Conservation (phyloP, 2,888 invertebrate genomes). For the Acronicta psi region DNA sequence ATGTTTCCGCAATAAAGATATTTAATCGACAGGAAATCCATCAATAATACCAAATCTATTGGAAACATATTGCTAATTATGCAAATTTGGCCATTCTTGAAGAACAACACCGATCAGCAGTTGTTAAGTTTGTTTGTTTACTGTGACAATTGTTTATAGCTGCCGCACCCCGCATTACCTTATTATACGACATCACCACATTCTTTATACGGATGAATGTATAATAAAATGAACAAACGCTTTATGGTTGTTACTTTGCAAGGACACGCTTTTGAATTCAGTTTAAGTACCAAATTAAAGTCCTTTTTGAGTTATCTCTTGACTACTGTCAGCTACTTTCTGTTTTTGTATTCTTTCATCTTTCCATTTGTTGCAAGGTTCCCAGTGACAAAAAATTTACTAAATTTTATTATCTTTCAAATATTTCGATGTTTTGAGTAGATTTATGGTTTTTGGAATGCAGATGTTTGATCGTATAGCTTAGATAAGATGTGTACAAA, state of each 20-base stretch:
- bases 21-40: background rate
- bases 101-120: conserved; percentile 19
- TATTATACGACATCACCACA: conserved; percentile 29
- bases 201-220: conserved; percentile 49
- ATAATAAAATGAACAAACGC: conserved; percentile 46
- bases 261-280: conserved; percentile 48
- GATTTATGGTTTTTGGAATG: background rate
- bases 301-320: conserved; percentile 52
- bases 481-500: background rate
- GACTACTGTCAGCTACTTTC: conserved; percentile 36
- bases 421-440: conserved; percentile 3
- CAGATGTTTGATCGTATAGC: background rate
- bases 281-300: conserved; percentile 48
- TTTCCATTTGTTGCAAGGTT: conserved; percentile 9
- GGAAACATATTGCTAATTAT: conserved; percentile 10
- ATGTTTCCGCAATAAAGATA: too few species aligned
- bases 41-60: background rate
- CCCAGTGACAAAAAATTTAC: conserved; percentile 10
- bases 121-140: conserved; percentile 33
- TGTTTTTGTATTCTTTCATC: conserved; percentile 17
- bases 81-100: conserved; percentile 21
- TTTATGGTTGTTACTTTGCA: conserved; percentile 25
- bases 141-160: conserved; percentile 33
- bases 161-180: conserved; percentile 39
- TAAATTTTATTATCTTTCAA: conserved; percentile 18